Base-by-base conservation (phyloP, 2,888 invertebrate species). In the Macrophya annulata region DNA sequence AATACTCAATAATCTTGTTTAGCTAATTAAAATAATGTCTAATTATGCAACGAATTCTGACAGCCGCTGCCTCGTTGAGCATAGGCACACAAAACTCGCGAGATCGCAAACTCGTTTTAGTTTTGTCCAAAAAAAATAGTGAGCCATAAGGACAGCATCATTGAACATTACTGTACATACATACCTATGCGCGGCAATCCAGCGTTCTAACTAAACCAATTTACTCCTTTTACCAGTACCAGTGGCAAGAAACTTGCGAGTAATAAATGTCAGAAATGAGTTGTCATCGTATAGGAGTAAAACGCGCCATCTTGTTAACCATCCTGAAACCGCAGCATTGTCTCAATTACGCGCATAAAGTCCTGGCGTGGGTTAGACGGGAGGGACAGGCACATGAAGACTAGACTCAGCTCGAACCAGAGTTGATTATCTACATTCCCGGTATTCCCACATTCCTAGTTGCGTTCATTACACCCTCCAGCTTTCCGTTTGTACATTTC, bases 401-500 rank as follows among this genome's bases (percentile, higher is more conserved):
- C 82, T 43, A 62, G 81, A 62, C 51, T 31, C 81, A 62, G 62
- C 62, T n/a, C 59, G 43, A 51, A 51, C n/a, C 72, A 55, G 51
- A 71, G 45, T 82, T 82, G 71, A 85, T 81, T 82, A 85, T 82
- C 71, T 65, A 85, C 85, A 81, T 85, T 85, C 85, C 71, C 43
- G 31, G 68, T 71, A 82, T 85, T 85, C 59, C 79, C 48, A 21
- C 77, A 85, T 85, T 85, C 85, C 85, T 79, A 79, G 68, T 85
- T 65, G 43, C 65, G 25, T 82, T 82, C 72, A 85, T 82, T 72
- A 82, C 68, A 71, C 76, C 81, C 65, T 72, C 21, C 59, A 45
- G 25, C 62, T 59, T 81, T 62, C 62, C 81, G 62, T 81, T 81
- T 12, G 59, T 81, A 25, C 59, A 25, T 40, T 40, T 10, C 43